These are phyloP conservation scores for Scalopus aquaticus DNA, from an alignment of 2,113 vertebrate species.

Conservation along the genomic window DNA sequence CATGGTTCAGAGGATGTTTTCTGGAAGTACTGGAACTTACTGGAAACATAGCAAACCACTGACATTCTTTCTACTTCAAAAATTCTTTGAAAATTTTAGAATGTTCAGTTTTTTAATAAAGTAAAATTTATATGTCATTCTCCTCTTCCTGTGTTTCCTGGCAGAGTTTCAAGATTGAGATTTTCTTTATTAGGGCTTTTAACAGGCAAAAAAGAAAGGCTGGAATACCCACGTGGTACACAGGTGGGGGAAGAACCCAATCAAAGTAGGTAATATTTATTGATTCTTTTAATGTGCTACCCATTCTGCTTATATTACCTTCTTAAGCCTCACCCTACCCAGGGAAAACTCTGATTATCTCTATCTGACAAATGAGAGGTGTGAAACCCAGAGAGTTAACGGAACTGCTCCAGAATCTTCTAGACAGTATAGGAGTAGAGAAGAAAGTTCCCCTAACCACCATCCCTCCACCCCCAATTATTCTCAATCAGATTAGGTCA, in stretches of 20 bases:
- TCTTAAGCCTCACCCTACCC: not conserved
- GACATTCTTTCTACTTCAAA: slow-evolving; percentile 22
- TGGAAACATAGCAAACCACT: not conserved
- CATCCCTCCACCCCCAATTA: not conserved
- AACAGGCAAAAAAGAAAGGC: not conserved
- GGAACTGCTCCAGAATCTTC: not conserved
- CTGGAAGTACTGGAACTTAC: slow-evolving; percentile 7
- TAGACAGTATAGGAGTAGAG: not conserved
- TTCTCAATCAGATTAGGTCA: not conserved
- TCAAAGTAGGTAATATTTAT: not conserved
- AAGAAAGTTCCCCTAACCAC: not conserved
- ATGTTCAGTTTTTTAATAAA: slow-evolving; percentile 4
- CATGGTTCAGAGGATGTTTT: not conserved
- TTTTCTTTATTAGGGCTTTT: not conserved
- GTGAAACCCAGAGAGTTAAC: not conserved
- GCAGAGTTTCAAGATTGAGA: not conserved
- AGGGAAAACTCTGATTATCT: not conserved
- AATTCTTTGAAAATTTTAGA: slow-evolving; percentile 25
- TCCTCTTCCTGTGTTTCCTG: not conserved
- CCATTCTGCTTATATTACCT: not conserved
- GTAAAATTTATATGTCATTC: not conserved
- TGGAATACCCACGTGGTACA: not conserved
- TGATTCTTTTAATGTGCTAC: no score
- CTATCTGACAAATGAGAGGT: not conserved
- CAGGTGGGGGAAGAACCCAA: not conserved